phyloP scores from a whole-genome alignment of 1,140 invertebrate genomes.

The Leptopilina boulardi region DNA sequence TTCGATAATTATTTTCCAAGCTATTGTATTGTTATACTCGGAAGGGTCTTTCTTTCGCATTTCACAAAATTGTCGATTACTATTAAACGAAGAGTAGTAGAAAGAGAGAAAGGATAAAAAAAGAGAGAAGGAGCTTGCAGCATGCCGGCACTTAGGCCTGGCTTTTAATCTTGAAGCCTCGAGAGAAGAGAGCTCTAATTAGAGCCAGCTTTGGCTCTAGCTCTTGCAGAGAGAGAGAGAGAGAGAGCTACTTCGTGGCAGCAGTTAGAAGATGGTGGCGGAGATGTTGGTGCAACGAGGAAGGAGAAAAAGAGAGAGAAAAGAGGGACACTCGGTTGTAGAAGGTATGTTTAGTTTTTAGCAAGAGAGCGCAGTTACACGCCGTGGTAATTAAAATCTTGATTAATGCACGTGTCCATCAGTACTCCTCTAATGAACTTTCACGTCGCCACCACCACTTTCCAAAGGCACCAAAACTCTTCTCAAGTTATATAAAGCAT shows the following conservation, averaged over 20 bases:
- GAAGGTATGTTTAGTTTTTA: slow-evolving; percentile 72
- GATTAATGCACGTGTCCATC: slow-evolving; percentile 74
- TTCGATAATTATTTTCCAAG: no score
- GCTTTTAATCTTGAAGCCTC: slow-evolving; percentile 72
- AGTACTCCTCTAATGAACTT: slow-evolving; percentile 60
- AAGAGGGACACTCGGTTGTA: background rate
- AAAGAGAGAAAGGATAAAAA: slow-evolving; percentile 26
- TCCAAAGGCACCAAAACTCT: slow-evolving; percentile 41
- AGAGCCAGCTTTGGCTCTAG: slow-evolving; percentile 58
- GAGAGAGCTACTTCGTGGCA: slow-evolving; percentile 38
- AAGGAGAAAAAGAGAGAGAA: slow-evolving; percentile 3
- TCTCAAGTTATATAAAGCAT: slow-evolving; percentile 23
- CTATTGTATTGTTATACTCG: no score
- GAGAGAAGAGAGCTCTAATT: slow-evolving; percentile 72
- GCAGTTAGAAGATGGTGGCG: slow-evolving; percentile 57
- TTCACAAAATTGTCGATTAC: slow-evolving; percentile 60
- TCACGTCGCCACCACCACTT: slow-evolving; percentile 44
- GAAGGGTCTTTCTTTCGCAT: slow-evolving; percentile 42
- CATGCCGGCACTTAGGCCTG: slow-evolving; percentile 67
- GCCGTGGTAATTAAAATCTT: slow-evolving; percentile 74
- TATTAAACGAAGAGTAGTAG: slow-evolving; percentile 59
- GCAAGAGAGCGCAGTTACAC: slow-evolving; percentile 66
- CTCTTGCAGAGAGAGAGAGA: no score
- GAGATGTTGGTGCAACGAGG: slow-evolving; percentile 39
- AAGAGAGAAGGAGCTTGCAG: slow-evolving; percentile 45